phyloP scores from a whole-genome alignment of 2,797 vertebrate genomes.

The Astyanax mexicanus region DNA sequence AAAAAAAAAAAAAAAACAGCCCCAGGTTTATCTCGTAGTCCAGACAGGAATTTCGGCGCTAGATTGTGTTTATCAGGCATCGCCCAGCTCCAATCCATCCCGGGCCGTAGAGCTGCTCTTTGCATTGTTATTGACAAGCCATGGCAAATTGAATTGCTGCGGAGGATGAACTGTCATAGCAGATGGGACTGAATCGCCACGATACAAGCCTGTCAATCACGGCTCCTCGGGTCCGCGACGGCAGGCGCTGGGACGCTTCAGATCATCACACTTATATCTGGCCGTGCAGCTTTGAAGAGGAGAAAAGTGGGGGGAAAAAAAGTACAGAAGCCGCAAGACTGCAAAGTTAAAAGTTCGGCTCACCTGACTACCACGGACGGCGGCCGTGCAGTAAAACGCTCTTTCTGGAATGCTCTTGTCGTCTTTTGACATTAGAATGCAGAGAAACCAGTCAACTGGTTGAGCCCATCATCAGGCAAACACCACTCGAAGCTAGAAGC shows the following conservation, averaged over 20 bases:
- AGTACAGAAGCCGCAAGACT: background rate
- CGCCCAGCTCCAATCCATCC: constrained; percentile 57
- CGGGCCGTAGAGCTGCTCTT: constrained; percentile 62
- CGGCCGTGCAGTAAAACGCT: too few species aligned
- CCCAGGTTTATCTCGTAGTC: constrained; percentile 74
- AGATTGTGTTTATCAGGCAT: constrained; percentile 74
- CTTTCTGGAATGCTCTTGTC: too few species aligned
- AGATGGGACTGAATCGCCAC: constrained; percentile 67
- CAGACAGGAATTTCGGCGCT: constrained; percentile 70
- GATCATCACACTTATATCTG: constrained; percentile 72
- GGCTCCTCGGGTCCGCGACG: constrained; percentile 60
- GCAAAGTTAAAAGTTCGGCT: constrained; percentile 23
- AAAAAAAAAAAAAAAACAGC: too few species aligned
- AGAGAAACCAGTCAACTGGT: too few species aligned
- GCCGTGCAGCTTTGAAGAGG: constrained; percentile 43
- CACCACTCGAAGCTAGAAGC: too few species aligned
- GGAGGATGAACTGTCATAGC: constrained; percentile 66
- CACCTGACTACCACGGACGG: too few species aligned
- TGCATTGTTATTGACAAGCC: constrained; percentile 73
- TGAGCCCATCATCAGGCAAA: too few species aligned
- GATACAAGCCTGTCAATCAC: constrained; percentile 72
- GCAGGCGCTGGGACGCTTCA: constrained; percentile 66
- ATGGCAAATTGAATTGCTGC: constrained; percentile 71
- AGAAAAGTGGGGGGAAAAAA: background rate
- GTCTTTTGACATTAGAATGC: too few species aligned